A percentile compares a stretch with the other conserved stretches of the same genome.
Conservation (phyloP, 2,113 vertebrate species). For the Sorex araneus region DNA sequence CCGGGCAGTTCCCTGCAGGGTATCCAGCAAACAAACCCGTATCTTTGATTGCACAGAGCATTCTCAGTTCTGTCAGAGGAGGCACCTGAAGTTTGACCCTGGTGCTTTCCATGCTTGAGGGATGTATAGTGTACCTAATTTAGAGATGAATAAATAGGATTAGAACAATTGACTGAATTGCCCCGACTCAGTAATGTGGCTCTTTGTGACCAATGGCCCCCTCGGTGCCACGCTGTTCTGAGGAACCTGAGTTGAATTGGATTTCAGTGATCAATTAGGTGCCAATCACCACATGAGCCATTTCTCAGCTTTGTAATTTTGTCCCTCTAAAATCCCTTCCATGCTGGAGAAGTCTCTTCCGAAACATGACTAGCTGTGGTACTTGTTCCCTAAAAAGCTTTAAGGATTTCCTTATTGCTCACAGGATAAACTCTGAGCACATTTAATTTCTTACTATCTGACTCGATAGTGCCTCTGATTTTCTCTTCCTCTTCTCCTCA, state of each 20-base stretch:
- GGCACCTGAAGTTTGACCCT: slow-evolving; percentile 53
- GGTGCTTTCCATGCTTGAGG: background rate
- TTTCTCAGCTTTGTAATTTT: slow-evolving; percentile 61
- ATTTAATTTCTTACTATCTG: slow-evolving; percentile 5
- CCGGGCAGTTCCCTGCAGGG: background rate
- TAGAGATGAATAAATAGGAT: slow-evolving; percentile 15
- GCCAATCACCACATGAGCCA: background rate
- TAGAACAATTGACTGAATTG: slow-evolving; percentile 26
- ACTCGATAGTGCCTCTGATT: background rate
- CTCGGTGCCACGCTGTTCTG: background rate
- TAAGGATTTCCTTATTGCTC: background rate
- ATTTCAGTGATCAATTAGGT: slow-evolving; percentile 18
- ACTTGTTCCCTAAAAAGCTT: background rate
- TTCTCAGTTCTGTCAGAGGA: background rate
- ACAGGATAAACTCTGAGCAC: slow-evolving; percentile 44
- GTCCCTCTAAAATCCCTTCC: slow-evolving; percentile 11
- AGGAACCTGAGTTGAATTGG: slow-evolving; percentile 42
- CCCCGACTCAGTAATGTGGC: background rate
- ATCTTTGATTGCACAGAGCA: background rate
- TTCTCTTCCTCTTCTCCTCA: background rate
- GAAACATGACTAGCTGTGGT: background rate
- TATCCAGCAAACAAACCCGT: slow-evolving; percentile 17
- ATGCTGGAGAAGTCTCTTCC: background rate
- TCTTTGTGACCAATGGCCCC: background rate
- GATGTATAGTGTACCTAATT: background rate